Conservation (phyloP, 2,888 invertebrate genomes). For the Hartigia nigra region DNA sequence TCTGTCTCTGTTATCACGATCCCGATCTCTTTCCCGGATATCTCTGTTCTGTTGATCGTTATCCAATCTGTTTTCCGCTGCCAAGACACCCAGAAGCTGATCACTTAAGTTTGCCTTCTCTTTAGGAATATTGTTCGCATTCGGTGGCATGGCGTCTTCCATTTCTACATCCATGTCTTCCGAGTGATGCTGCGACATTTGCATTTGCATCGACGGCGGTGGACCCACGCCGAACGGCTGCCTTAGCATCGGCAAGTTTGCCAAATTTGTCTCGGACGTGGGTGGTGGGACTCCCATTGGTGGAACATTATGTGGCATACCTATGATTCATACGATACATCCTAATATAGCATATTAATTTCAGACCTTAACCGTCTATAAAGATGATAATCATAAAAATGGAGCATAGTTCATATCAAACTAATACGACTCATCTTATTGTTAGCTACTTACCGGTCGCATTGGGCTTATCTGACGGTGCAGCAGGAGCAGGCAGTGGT, state of each 20-base stretch:
- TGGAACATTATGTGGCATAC: constrained; percentile 65
- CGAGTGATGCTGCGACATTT: constrained; percentile 65
- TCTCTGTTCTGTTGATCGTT: constrained; percentile 53
- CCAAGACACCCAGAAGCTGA: constrained; percentile 68
- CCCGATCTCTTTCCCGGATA: constrained; percentile 33
- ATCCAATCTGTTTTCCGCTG: constrained; percentile 41
- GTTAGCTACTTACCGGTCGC: constrained; percentile 50
- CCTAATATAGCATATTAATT: neutral
- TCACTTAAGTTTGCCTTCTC: constrained; percentile 62
- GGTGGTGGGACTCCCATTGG: constrained; percentile 65
- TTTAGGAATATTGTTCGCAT: constrained; percentile 21
- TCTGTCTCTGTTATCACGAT: constrained; percentile 49
- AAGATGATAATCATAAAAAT: neutral
- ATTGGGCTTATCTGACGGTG: constrained; percentile 63
- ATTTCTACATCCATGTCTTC: constrained; percentile 87
- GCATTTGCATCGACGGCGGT: constrained; percentile 57
- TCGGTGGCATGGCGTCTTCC: constrained; percentile 67
- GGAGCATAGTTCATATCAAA: neutral
- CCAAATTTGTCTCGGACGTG: constrained; percentile 57
- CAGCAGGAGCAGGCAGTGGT: constrained; percentile 63
- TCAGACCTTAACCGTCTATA: neutral
- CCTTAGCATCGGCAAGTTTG: constrained; percentile 58
- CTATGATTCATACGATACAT: constrained; percentile 37
- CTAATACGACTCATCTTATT: neutral
- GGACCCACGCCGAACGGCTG: constrained; percentile 60